Evolutionary conservation across 2,888 invertebrate genomes (phyloP).

Genomic region (Lithophane semibrunnea): DNA sequence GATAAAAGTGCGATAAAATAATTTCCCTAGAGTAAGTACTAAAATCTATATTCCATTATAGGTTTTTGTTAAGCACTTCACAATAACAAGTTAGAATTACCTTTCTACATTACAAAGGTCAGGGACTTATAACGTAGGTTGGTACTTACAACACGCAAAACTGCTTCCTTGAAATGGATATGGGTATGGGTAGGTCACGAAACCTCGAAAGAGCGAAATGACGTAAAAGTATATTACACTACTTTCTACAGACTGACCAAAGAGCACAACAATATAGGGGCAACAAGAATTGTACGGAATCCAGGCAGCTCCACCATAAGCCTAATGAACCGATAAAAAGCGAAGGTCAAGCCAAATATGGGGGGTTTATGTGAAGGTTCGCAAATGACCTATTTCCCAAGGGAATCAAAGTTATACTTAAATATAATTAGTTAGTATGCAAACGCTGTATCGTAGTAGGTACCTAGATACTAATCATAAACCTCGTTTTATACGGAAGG

Average conservation of each 20-base stretch:
- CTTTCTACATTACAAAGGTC: conserved; percentile 52
- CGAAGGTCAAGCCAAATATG: conserved; percentile 48
- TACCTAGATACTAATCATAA: conserved; percentile 10
- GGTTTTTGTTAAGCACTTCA: conserved; percentile 29
- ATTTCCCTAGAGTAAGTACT: conserved; percentile 2
- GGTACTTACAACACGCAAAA: conserved; percentile 57
- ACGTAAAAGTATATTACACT: conserved; percentile 29
- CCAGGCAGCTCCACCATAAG: conserved; percentile 18
- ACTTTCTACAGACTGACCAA: conserved; percentile 27
- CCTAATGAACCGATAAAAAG: conserved; percentile 55
- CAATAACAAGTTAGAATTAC: conserved; percentile 31
- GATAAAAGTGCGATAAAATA: conserved; percentile 10
- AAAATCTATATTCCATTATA: conserved; percentile 16
- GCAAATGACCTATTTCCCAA: conserved; percentile 53
- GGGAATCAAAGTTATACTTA: conserved; percentile 34
- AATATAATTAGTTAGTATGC: conserved; percentile 35
- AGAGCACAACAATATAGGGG: conserved; percentile 19
- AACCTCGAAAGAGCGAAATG: conserved; percentile 34
- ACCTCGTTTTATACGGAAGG: conserved; percentile 29
- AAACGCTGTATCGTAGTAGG: conserved; percentile 21
- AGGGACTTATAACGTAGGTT: conserved; percentile 47
- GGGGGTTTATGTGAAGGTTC: conserved; percentile 44
- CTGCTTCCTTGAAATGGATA: conserved; percentile 55
- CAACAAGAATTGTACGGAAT: conserved; percentile 31
- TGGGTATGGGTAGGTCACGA: conserved; percentile 52